Percentiles rank a stretch among this genome's conserved stretches.
phyloP scores from a whole-genome alignment of 2,888 invertebrate genomes.

The Andrena dorsata region DNA sequence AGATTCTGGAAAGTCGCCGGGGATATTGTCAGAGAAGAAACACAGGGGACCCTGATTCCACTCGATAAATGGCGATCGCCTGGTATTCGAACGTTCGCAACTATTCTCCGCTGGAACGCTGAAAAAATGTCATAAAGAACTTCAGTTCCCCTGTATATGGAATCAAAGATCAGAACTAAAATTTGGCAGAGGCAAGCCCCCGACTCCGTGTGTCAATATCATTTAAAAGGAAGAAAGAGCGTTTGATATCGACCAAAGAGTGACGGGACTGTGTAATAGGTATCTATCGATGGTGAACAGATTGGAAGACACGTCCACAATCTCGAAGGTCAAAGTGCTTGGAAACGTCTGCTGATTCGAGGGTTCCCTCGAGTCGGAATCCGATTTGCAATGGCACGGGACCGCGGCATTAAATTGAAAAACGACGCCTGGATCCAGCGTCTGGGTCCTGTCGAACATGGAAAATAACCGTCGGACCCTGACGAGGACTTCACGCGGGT shows the following conservation, averaged over 20 bases:
- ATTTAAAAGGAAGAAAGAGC: background rate
- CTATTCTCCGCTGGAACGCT: background rate
- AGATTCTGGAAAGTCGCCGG: slow-evolving; percentile 18
- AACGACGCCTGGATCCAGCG: slow-evolving; percentile 26
- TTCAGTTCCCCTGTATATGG: no score
- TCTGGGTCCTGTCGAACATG: slow-evolving; percentile 31
- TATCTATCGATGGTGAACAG: background rate
- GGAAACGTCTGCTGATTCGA: slow-evolving; percentile 23
- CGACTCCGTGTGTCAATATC: background rate
- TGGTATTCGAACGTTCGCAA: slow-evolving; percentile 7
- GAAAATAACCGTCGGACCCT: slow-evolving; percentile 54
- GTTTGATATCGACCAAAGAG: background rate
- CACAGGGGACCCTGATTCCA: slow-evolving; percentile 2
- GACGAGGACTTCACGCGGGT: slow-evolving; percentile 34
- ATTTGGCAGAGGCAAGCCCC: no score
- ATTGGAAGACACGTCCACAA: background rate
- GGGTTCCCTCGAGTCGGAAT: slow-evolving; percentile 3
- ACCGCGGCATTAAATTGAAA: slow-evolving; percentile 40
- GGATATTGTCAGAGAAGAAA: slow-evolving; percentile 13
- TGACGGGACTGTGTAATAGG: slow-evolving; percentile 4
- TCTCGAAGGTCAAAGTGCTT: slow-evolving; percentile 9
- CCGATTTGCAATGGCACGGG: slow-evolving; percentile 49
- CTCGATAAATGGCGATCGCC: slow-evolving; percentile 23
- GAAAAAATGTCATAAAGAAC: background rate
- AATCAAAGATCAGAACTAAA: no score